These are phyloP conservation scores for Cyprinella venusta DNA, from an alignment of 2,797 vertebrate species.

Conservation along the genomic window DNA sequence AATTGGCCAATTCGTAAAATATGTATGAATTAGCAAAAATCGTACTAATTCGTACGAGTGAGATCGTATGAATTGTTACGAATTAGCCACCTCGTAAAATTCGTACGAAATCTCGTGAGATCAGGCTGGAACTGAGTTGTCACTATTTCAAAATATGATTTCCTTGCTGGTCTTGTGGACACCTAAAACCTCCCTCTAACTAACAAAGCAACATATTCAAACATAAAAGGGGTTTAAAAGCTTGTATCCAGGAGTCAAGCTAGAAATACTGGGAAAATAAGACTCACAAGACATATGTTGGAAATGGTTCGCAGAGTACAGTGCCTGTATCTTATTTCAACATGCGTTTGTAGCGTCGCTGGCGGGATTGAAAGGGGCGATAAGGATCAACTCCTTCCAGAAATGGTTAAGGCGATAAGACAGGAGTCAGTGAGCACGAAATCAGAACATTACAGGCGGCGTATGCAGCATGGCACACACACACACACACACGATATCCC, in stretches of 20 bases:
- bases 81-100: no score
- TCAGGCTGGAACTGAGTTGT: not conserved
- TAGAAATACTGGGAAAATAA: slow-evolving; percentile 35
- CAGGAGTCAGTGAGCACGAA: slow-evolving; percentile 63
- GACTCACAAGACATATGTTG: slow-evolving; percentile 23
- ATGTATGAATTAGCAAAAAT: no score
- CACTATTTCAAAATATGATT: not conserved
- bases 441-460: slow-evolving; percentile 60
- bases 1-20: no score
- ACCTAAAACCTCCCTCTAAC: not conserved
- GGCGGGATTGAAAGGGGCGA: slow-evolving; percentile 52
- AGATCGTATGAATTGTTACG: no score
- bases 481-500: slow-evolving; percentile 47
- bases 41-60: no score
- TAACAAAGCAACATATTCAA: not conserved
- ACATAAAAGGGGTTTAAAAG: slow-evolving; percentile 20
- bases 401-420: slow-evolving; percentile 59
- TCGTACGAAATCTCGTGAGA: no score
- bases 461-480: slow-evolving; percentile 48
- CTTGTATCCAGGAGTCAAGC: slow-evolving; percentile 22
- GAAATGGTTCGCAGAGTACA: slow-evolving; percentile 23
- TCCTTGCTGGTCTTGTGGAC: not conserved
- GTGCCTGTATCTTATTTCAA: slow-evolving; percentile 49
- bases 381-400: slow-evolving; percentile 59
- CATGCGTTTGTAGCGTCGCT: slow-evolving; percentile 47